Base-by-base conservation (phyloP, 2,797 vertebrate genomes). In the Champsocephalus gunnari region DNA sequence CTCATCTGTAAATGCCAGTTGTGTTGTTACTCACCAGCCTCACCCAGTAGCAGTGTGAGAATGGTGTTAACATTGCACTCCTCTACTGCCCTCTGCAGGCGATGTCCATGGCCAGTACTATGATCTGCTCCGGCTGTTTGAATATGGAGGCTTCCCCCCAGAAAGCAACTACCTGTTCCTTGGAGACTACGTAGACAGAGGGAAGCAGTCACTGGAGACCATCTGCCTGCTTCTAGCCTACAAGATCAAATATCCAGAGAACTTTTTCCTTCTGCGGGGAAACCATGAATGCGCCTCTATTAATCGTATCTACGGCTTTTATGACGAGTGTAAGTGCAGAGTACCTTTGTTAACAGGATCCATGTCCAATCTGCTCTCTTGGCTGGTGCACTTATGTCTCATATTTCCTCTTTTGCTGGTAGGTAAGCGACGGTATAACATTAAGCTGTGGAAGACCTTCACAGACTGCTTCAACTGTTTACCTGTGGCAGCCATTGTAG, bases 401-500 rank as follows among this genome's bases (percentile, higher is more conserved):
- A 16, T 45, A 12, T 9, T 3, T 34, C 0, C 34, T 4, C 7
- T 14, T 16, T 24, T 44, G 13, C 48, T 41, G 1, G 0, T 75
- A 99, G 97, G 98, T 93, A 99, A 99, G 91, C 93, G 98, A 58
- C 93, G 98, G 67, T 99, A 99, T 92, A 99, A 99, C 92, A 99
- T 99, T 72, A 99, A 99, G 83, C 94, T 99, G 68, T 99, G 98
- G 98, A 99, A 99, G 88, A 99, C 98, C 0, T 99, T 99, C 93
- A 99, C 98, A 0, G 98, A 99, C 91, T 99, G 98, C 89, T 99
- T 99, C 92, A 99, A 99, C 91, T 99, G 98, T 92, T 94, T 99
- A 94, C 98, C 98, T 48, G 97, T 99, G 0, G 97, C 98, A 0
- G 98, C 98, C 81, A 99, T 99, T 0, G 98, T 99, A 81, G 98